A percentile compares a stretch with the other conserved stretches of the same genome.
phyloP scores from a whole-genome alignment of 2,888 invertebrate genomes.

The Chirona hameri region DNA sequence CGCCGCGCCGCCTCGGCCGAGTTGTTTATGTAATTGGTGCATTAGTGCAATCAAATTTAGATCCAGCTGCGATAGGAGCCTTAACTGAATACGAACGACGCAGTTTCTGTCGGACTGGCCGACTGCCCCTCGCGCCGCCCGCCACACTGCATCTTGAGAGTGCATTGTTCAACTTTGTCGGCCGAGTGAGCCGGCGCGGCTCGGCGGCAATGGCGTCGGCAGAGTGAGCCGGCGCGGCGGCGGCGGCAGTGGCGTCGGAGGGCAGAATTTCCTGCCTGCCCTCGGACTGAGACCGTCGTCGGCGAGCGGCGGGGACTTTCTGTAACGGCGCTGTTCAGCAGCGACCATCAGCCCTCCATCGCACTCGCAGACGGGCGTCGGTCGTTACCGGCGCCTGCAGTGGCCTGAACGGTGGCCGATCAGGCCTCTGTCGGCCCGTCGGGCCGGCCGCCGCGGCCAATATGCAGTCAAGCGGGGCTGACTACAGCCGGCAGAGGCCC shows the following conservation, averaged over 20 bases:
- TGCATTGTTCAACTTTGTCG: conserved; percentile 13
- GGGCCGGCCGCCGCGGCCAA: neutral
- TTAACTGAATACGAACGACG: conserved; percentile 22
- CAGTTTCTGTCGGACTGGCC: neutral
- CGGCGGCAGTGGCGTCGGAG: neutral
- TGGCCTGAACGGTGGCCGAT: neutral
- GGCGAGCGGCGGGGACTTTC: neutral
- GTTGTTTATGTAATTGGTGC: conserved; percentile 25
- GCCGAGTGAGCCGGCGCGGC: neutral
- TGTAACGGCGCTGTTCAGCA: neutral
- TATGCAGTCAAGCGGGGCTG: neutral
- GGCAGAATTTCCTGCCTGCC: neutral
- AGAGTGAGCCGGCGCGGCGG: neutral
- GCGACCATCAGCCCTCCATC: too few relatives aligned
- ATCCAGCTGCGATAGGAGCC: neutral
- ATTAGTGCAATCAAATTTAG: conserved; percentile 29
- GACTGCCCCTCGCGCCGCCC: neutral
- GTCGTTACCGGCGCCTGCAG: neutral
- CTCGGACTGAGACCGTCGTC: neutral
- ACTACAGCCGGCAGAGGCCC: neutral
- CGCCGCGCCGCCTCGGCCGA: neutral
- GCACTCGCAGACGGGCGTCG: neutral
- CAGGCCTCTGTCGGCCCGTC: neutral
- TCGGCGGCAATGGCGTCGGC: neutral
- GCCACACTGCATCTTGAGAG: neutral